Base-by-base conservation (phyloP, 2,888 invertebrate genomes). In the Eueremaeus valkanovi region DNA sequence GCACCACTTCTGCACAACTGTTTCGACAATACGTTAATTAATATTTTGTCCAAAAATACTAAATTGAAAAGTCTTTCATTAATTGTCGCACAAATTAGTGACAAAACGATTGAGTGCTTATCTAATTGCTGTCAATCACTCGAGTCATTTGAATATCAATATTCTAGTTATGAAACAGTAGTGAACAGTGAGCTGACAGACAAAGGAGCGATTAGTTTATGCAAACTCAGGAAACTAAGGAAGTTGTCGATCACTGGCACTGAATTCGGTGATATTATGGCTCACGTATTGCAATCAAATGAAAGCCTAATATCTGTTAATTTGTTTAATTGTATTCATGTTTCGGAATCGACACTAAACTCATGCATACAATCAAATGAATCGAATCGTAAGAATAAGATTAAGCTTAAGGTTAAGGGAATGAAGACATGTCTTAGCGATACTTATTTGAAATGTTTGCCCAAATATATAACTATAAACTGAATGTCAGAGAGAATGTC, bases 21-120 rank as follows among this genome's bases (percentile, higher is more conserved):
- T 33, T 63, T 63, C 18, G 63, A 63, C 18, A 8, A 16, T 5
- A 29, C 33, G 2, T 33, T 63, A 2, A 63, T 63, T n/a, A 3
- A 5, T 33, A 63, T 63, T 33, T 31, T 63, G 13, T 9, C 6
- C 29, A 2, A 2, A 63, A 18, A 8, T 29, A 6, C 5, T 11
- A 29, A 33, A 31, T 33, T 63, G 5, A 63, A 27, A 33, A 31
- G 5, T 31, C 21, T 63, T 18, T 63, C 63, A 31, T 21, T 63
- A 63, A 63, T 63, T 63, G 13, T 16, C 3, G 63, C 16, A 31
- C 63, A 63, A 63, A 63, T 63, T 16, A 63, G 63, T 63, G 63
- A 63, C 18, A 63, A 63, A 31, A 31, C 63, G 16, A 6, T 63
- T 16, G 33, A 33, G 31, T 3, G 5, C 8, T n/a, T 63, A 13